Base-by-base conservation (phyloP, 2,797 vertebrate genomes). In the Oreonectes daqikongensis region DNA sequence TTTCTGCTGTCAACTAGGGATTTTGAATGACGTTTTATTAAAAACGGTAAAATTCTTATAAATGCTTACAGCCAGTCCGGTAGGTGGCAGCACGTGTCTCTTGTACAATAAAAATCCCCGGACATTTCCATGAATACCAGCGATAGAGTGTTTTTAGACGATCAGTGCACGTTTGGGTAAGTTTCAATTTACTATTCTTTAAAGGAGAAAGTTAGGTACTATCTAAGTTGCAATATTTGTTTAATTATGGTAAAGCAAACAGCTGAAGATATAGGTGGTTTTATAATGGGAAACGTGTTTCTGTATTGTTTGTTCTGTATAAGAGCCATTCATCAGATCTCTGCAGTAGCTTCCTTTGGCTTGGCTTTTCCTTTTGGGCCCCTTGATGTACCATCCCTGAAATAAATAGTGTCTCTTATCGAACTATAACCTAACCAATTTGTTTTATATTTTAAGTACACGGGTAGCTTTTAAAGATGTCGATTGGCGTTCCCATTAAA, bases 401-500 rank as follows among this genome's bases (percentile, higher is more conserved):
- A 3, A 24, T 11, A 15, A 28, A 32, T n/a, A 50, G 24, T 52
- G 24, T 15, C 5, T 65, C 12, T 0, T 52, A 35, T 1, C 3
- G 22, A n/a, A 12, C 14, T 32, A 30, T 18, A 32, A 17, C 26
- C 2, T 24, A 57, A 12, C 12, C 3, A 7, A 10, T 32, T 60
- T n/a, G 7, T 0, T 32, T 28, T 57, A 5, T 69, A 7, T 69
- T 26, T 28, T 3, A 30, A 20, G 22, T 42, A 18, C 2, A 69
- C 40, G 52, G 59, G 15, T 14, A 30, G 14, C 4, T 30, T 9
- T 15, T 69, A 75, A 90, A 87, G 38, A 99, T 99, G 98, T 99
- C 97, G 0, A 99, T 99, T 9, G 98, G 96, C 0, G 97, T 99
- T 15, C 97, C 98, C 0, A 99, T 99, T 83, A 99, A 99, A 85